These are phyloP conservation scores for Cephalotes varians DNA, from an alignment of 2,888 invertebrate species.

Conservation along the genomic window DNA sequence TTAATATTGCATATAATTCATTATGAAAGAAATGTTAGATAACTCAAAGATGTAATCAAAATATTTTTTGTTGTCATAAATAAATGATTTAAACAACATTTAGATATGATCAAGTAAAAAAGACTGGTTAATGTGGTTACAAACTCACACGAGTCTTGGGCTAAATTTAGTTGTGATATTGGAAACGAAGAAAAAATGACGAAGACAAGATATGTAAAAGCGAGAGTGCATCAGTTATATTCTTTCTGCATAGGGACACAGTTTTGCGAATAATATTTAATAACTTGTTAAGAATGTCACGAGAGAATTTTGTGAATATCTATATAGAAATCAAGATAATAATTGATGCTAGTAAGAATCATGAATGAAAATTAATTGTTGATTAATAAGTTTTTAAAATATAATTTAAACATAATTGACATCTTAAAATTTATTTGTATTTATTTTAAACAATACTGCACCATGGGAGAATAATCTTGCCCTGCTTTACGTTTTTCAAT, in stretches of 20 bases:
- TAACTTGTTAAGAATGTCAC: slow-evolving; percentile 1
- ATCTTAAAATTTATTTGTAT: background rate
- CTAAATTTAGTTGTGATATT: slow-evolving; percentile 76
- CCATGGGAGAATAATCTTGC: slow-evolving; percentile 13
- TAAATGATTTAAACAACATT: slow-evolving; percentile 11
- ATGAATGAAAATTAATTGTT: background rate
- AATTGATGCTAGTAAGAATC: background rate
- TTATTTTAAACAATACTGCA: slow-evolving; percentile 46
- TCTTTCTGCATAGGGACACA: slow-evolving; percentile 62
- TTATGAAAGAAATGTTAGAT: slow-evolving; percentile 23
- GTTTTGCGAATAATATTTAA: slow-evolving; percentile 55
- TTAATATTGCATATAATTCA: background rate
- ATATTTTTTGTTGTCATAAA: background rate
- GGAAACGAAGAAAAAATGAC: slow-evolving; percentile 62
- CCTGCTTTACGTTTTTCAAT: slow-evolving; percentile 45
- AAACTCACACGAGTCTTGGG: slow-evolving; percentile 67
- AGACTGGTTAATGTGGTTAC: slow-evolving; percentile 55
- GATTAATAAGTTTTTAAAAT: background rate
- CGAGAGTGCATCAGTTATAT: slow-evolving; percentile 58
- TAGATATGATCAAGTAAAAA: slow-evolving; percentile 20
- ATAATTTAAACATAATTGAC: background rate
- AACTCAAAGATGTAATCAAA: slow-evolving; percentile 55
- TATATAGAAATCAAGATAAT: background rate
- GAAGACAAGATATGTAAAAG: slow-evolving; percentile 62
- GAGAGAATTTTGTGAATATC: background rate